These are phyloP conservation scores for Neomorphus geoffroyi DNA, from an alignment of 2,797 vertebrate species.

Conservation along the genomic window DNA sequence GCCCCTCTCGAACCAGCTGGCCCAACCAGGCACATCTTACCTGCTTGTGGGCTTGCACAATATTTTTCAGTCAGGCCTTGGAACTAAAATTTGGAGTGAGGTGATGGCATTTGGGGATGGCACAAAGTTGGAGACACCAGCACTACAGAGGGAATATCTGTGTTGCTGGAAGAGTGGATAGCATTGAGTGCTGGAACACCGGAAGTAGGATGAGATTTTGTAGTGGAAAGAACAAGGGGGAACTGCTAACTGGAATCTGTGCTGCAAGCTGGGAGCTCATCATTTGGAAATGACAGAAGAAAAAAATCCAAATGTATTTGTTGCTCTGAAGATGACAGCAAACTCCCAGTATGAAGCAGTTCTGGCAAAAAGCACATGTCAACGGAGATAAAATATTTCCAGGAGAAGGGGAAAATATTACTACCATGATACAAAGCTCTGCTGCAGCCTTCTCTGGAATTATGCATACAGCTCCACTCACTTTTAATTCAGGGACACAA, in stretches of 20 bases:
- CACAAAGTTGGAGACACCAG: neutral
- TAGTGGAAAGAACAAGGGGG: slow-evolving; percentile 48
- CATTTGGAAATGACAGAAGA: neutral
- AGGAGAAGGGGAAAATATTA: neutral
- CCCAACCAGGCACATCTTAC: fast-evolving
- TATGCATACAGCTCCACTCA: neutral
- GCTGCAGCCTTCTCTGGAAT: neutral
- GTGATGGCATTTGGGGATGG: neutral
- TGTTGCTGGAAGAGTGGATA: neutral
- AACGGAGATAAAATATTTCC: neutral
- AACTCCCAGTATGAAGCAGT: neutral
- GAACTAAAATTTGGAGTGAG: neutral
- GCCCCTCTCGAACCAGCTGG: neutral
- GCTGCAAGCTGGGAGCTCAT: slow-evolving; percentile 16
- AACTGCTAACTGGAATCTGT: slow-evolving; percentile 21
- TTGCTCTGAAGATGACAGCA: neutral
- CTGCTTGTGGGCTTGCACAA: neutral
- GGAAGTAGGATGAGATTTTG: slow-evolving; percentile 42
- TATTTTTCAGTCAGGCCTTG: neutral
- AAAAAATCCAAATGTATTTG: slow-evolving; percentile 32
- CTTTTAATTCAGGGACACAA: neutral
- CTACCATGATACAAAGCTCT: neutral
- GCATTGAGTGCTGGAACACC: neutral
- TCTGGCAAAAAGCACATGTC: neutral
- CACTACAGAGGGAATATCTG: neutral